Evolutionary conservation across 2,888 invertebrate genomes (phyloP).

Genomic region (Chloromyia formosa): DNA sequence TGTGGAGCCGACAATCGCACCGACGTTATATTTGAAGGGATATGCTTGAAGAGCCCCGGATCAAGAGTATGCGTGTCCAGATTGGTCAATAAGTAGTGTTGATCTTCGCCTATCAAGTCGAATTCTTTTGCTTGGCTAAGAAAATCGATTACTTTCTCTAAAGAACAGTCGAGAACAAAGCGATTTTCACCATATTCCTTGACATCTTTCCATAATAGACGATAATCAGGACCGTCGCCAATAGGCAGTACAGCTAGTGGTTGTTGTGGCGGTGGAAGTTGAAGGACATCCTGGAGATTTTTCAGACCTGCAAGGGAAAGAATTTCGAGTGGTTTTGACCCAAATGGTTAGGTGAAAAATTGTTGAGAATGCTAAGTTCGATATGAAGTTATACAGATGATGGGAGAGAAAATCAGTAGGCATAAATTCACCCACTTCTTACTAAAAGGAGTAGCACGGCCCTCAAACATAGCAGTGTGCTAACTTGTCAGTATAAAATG

Average conservation of each 20-base stretch:
- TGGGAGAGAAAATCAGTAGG: too few species aligned
- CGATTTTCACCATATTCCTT: constrained; percentile 71
- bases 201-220: constrained; percentile 68
- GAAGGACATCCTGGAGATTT: constrained; percentile 76
- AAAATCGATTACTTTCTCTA: constrained; percentile 70
- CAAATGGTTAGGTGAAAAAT: too few species aligned
- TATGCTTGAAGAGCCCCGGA: constrained; percentile 68
- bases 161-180: constrained; percentile 77
- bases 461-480: too few species aligned
- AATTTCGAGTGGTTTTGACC: constrained; percentile 60
- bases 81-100: constrained; percentile 66
- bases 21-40: constrained; percentile 75
- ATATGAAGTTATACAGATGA: too few species aligned
- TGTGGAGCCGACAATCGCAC: constrained; percentile 71
- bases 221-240: constrained; percentile 59
- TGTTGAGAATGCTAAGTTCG: too few species aligned
- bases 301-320: constrained; percentile 63
- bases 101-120: constrained; percentile 52
- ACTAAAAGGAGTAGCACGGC: too few species aligned
- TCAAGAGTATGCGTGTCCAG: constrained; percentile 73
- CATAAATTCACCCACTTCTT: too few species aligned
- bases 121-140: constrained; percentile 72
- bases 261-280: constrained; percentile 71
- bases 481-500: too few species aligned
- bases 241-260: constrained; percentile 72